These are phyloP conservation scores for Drosophila bunnanda DNA, from an alignment of 2,888 invertebrate genomes.

Conservation along the genomic window DNA sequence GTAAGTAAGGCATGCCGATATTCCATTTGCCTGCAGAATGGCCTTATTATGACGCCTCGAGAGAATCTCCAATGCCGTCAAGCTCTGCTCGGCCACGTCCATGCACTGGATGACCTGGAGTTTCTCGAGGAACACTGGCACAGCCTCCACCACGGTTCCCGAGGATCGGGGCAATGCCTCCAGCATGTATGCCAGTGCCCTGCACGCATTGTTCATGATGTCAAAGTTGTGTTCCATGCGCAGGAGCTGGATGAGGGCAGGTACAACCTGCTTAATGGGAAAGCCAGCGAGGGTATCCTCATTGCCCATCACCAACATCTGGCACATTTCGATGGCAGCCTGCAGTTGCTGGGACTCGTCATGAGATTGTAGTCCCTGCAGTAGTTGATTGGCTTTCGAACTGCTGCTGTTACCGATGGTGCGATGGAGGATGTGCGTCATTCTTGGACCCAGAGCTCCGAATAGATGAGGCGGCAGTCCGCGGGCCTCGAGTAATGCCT, in stretches of 20 bases:
- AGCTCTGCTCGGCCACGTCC: conserved; percentile 99
- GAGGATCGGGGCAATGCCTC: conserved; percentile 98
- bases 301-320: conserved; percentile 99
- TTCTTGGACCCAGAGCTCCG: conserved; percentile 96
- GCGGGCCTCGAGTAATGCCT: conserved; percentile 96
- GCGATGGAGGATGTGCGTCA: conserved; percentile 97
- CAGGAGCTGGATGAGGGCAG: conserved; percentile 95
- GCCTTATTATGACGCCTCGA: conserved; percentile 98
- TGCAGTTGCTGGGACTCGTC: conserved; percentile 98
- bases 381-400: conserved; percentile 96
- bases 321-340: conserved; percentile 99
- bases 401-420: conserved; percentile 95
- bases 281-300: conserved; percentile 99
- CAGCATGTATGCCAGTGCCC: conserved; percentile 99
- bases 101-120: conserved; percentile 99
- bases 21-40: conserved; percentile 97
- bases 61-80: conserved; percentile 98
- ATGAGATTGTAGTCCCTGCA: conserved; percentile 95
- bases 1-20: conserved; percentile 97
- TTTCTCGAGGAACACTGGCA: conserved; percentile 98
- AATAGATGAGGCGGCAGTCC: conserved; percentile 98
- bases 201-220: conserved; percentile 99
- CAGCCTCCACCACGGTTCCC: conserved; percentile 97
- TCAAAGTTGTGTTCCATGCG: conserved; percentile 99
- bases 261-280: conserved; percentile 98